phyloP scores from a whole-genome alignment of 1,140 invertebrate species.

The Neotoxoptera formosana region DNA sequence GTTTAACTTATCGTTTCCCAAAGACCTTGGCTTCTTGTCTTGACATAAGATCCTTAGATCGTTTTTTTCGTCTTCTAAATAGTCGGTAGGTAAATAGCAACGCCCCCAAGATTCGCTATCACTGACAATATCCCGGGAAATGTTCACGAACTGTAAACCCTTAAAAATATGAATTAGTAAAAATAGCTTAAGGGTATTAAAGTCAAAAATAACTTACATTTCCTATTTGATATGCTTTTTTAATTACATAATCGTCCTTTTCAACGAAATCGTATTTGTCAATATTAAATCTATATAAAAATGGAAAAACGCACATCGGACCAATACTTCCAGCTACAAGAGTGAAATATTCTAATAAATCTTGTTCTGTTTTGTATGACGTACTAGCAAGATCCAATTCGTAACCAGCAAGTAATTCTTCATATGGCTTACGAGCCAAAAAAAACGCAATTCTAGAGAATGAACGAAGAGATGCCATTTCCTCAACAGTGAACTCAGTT shows the following conservation, averaged over 20 bases:
- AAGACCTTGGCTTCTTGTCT: constrained; percentile 8
- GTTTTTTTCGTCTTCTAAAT: constrained; percentile 22
- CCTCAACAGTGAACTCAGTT: background rate
- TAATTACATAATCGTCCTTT: background rate
- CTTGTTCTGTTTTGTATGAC: background rate
- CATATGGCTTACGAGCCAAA: background rate
- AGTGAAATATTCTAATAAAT: background rate
- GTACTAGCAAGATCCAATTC: background rate
- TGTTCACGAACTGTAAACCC: background rate
- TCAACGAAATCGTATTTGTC: background rate
- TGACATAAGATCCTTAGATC: constrained; percentile 27
- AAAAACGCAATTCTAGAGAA: background rate
- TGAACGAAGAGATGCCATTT: background rate
- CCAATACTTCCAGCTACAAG: constrained; percentile 35
- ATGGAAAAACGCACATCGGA: background rate
- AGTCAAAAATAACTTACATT: background rate
- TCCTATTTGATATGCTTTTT: constrained; percentile 29
- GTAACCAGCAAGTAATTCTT: constrained; percentile 15
- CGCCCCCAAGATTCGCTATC: constrained; percentile 12
- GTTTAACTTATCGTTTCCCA: constrained; percentile 25
- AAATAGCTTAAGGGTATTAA: too few relatives aligned
- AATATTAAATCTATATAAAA: background rate
- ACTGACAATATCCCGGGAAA: background rate
- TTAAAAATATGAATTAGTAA: background rate
- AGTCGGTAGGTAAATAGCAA: constrained; percentile 24